Evolutionary conservation across 2,113 vertebrate species (phyloP).

Genomic region (Callipepla squamata): DNA sequence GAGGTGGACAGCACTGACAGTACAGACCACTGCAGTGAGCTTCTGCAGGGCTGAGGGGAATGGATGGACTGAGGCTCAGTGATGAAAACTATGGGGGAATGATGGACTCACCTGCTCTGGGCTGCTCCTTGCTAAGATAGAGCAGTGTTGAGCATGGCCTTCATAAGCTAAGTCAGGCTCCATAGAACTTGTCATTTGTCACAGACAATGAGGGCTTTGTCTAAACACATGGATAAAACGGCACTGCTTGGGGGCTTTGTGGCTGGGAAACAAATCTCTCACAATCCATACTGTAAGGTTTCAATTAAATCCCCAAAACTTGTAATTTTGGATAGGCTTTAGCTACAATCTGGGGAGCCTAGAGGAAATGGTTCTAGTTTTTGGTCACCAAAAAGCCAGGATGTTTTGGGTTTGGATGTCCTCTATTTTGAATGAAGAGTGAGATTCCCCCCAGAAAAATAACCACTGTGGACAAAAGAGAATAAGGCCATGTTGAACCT

Average conservation of each 20-base stretch:
- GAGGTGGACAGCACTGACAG: fast-evolving
- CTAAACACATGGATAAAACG: background rate
- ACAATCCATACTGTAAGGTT: background rate
- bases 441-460: background rate
- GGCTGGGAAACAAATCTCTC: background rate
- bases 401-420: background rate
- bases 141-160: background rate
- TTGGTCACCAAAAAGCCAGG: background rate
- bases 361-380: constrained; percentile 11
- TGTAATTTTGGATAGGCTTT: constrained; percentile 25
- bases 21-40: background rate
- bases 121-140: background rate
- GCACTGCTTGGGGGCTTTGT: background rate
- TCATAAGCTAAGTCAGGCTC: background rate
- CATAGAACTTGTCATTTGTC: background rate
- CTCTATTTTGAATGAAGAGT: background rate
- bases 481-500: background rate
- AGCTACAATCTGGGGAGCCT: background rate
- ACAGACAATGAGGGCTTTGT: background rate
- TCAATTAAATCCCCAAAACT: background rate
- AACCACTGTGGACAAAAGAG: background rate
- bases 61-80: background rate
- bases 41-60: background rate
- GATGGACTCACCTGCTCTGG: background rate
- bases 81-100: background rate